These are phyloP conservation scores for Vanessa cardui DNA, from an alignment of 2,888 invertebrate genomes.

Conservation along the genomic window DNA sequence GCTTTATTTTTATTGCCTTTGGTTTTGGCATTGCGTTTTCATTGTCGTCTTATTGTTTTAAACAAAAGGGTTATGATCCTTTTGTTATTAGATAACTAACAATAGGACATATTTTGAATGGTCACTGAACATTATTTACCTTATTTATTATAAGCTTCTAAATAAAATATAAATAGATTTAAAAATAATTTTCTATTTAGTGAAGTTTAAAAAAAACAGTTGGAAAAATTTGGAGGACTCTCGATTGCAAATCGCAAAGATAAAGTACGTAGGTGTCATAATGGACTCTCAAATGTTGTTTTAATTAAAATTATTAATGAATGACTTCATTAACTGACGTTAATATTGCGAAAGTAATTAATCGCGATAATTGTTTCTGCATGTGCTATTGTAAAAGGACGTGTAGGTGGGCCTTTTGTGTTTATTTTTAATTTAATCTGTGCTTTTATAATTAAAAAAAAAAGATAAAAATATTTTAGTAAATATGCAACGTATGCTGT, in stretches of 20 bases:
- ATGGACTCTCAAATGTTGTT: conserved; percentile 40
- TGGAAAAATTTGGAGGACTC: not conserved
- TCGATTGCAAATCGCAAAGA: not conserved
- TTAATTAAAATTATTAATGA: conserved; percentile 55
- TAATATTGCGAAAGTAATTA: conserved; percentile 41
- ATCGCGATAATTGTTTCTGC: conserved; percentile 22
- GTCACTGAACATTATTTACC: not conserved
- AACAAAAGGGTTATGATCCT: conserved; percentile 14
- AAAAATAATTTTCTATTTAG: no score
- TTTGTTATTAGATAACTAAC: conserved; percentile 16
- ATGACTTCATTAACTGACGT: conserved; percentile 49
- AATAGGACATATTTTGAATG: not conserved
- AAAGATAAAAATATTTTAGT: not conserved
- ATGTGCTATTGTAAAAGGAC: conserved; percentile 10
- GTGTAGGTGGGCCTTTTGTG: conserved; percentile 8
- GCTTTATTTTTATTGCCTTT: conserved; percentile 13
- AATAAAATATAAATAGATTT: no score
- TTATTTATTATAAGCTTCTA: not conserved
- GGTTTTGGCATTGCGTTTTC: conserved; percentile 26
- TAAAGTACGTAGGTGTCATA: conserved; percentile 54
- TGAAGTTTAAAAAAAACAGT: not conserved
- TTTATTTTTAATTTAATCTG: conserved; percentile 11
- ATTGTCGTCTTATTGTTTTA: conserved; percentile 26
- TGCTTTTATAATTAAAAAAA: not conserved
- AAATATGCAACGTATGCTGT: no score